Evolutionary conservation across 2,797 vertebrate species (phyloP).

Genomic region (Sphenopsis melanotis): DNA sequence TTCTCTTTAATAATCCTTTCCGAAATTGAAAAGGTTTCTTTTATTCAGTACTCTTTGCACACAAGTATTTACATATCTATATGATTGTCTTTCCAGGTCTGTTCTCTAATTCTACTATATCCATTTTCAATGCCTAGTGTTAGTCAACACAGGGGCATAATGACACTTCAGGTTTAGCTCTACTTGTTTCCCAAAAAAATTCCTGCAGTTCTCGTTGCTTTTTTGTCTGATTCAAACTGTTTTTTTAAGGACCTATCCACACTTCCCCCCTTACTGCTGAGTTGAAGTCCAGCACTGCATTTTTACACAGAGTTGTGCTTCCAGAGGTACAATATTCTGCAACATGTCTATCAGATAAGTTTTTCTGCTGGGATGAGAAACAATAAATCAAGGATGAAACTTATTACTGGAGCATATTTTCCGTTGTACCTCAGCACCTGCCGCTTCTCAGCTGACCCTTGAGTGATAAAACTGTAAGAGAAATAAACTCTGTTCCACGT

Average conservation of each 20-base stretch:
- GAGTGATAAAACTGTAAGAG: background rate
- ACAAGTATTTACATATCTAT: background rate
- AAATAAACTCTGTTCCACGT: background rate
- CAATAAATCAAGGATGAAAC: background rate
- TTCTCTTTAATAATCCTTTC: background rate
- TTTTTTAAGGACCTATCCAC: background rate
- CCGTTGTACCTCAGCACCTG: background rate
- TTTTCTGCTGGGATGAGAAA: background rate
- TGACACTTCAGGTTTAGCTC: background rate
- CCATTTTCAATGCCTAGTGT: accelerated
- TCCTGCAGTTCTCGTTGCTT: background rate
- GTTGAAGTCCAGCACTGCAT: background rate
- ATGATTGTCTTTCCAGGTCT: background rate
- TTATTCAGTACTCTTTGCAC: background rate
- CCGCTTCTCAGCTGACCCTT: background rate
- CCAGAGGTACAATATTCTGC: background rate
- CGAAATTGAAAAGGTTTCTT: background rate
- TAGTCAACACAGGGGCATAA: background rate
- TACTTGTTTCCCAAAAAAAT: background rate
- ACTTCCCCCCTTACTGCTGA: accelerated
- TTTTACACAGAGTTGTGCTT: background rate
- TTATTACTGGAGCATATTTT: background rate
- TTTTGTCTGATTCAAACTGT: background rate
- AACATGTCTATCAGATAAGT: background rate
- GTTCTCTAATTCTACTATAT: background rate